These are phyloP conservation scores for Dryobates pubescens DNA, from an alignment of 2,797 vertebrate species.

Conservation along the genomic window DNA sequence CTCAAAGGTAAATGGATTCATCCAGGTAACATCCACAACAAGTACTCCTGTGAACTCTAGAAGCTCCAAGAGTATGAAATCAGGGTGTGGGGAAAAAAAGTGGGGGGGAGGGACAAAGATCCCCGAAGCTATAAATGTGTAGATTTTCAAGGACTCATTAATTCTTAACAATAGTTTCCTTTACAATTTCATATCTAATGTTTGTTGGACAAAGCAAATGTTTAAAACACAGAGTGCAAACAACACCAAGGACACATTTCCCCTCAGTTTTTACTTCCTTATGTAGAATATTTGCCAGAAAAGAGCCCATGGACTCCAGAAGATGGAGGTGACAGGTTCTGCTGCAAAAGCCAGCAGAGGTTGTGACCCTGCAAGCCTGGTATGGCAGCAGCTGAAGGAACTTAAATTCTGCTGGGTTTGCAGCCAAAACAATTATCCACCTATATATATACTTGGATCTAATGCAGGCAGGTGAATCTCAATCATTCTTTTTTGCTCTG, in stretches of 20 bases:
- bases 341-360: background rate
- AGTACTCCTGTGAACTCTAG: background rate
- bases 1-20: background rate
- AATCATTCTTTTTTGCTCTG: background rate
- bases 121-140: background rate
- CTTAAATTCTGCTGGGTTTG: background rate
- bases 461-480: background rate
- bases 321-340: background rate
- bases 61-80: background rate
- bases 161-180: background rate
- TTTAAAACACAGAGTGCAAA: background rate
- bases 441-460: background rate
- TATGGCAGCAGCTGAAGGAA: background rate
- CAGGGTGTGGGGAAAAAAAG: background rate
- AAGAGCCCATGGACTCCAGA: background rate
- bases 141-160: background rate
- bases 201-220: background rate
- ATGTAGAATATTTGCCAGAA: background rate
- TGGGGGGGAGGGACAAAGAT: too few species aligned
- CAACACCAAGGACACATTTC: background rate
- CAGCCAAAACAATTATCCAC: background rate
- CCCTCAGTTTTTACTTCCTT: background rate
- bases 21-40: background rate
- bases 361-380: rapidly evolving
- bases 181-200: background rate